Base-by-base conservation (phyloP, 1,140 invertebrate species). In the Panagrolaimus sp. region DNA sequence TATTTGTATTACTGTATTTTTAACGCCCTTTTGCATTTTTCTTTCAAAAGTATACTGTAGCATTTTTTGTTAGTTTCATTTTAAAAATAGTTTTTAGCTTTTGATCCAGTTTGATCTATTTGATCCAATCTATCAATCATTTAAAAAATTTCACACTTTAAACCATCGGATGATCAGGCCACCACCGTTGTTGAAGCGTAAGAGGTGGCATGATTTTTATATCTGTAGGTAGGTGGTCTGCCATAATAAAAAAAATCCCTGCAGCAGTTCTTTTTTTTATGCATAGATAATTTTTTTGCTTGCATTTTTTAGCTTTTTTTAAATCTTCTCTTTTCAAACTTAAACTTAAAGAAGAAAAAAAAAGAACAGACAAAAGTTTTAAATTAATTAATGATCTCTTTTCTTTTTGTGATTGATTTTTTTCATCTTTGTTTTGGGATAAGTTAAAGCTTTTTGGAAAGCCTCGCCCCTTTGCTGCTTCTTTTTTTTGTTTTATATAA, bases 21-120 rank as follows among this genome's bases (percentile, higher is more conserved):
- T 6, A 32, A 72, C 70, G 70, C 83, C 82, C 26, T 28, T 58
- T 58, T 58, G 5, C 14, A 17, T 58, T 58, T 14, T 21, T 8
- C 82, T 73, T 47, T 17, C 15, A 15, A 47, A 14, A 17, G 46
- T 47, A 47, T 47, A 47, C 21, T 47, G 46, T 1, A 14, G 1
- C 48, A 12, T 46, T 46, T 46, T 10, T 10, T 46, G 9, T 46
- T 46, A 10, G 45, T 48, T 24, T 48, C 2, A 5, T 48, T 48
- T 48, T 24, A 5, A 24, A 15, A 48, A 48, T 1, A 10, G 9
- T 46, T 6, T 52, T 52, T 52, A 8, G 48, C 15, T 4, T 52
- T 52, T 52, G 17, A 52, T 52, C 17, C 14, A 26, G 17, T 52
- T 52, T 52, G 48, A 52, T 26, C 48, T 52, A 8, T 15, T 21